Evolutionary conservation across 2,797 vertebrate species (phyloP), one percentile per base, ranked within the genome.

Genomic region (Luscinia luscinia): DNA sequence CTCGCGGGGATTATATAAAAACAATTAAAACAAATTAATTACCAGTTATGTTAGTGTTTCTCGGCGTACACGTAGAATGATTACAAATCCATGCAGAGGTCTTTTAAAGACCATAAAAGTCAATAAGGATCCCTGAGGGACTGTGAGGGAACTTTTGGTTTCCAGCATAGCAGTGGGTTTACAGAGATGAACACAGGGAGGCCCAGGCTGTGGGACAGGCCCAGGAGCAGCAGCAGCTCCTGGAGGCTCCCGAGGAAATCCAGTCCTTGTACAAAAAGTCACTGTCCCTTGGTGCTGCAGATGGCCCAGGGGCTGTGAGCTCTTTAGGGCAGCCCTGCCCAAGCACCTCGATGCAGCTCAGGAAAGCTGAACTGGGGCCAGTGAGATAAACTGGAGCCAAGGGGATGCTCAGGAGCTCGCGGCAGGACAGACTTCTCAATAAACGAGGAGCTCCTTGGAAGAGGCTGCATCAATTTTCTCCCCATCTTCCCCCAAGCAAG

Each of bases 21-120:
- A 97, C 96, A 96, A 97, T 96, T 97, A 98, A 97, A 98, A 96
- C 96, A 97, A 98, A 98, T 96, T 97, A 96, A 96, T 96, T 96
- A 97, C 94, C 95, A 97, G 97, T 97, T 97, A 96, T 83, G 95
- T 96, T 96, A 97, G 96, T 87, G 86, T 95, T 96, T 89, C 74
- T 85, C 52, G 6, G 38, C 57, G 74, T 95, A 97, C 92, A 93
- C 61, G 86, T 82, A 93, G 92, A 93, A 95, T 91, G 94, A 96
- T 96, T 97, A 96, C 96, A 93, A 96, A 97, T 95, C 94, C 90
- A 87, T 27, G 90, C 95, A 92, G 87, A 96, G 96, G 95, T 95
- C 93, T 94, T 95, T 94, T 85, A 93, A 93, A 93, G 91, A 95
- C 90, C 84, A 88, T 94, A 95, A 96, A 97, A 93, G 92, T 96